These are phyloP conservation scores for Herpailurus yagouaroundi DNA, from an alignment of 2,113 vertebrate species.

Conservation along the genomic window DNA sequence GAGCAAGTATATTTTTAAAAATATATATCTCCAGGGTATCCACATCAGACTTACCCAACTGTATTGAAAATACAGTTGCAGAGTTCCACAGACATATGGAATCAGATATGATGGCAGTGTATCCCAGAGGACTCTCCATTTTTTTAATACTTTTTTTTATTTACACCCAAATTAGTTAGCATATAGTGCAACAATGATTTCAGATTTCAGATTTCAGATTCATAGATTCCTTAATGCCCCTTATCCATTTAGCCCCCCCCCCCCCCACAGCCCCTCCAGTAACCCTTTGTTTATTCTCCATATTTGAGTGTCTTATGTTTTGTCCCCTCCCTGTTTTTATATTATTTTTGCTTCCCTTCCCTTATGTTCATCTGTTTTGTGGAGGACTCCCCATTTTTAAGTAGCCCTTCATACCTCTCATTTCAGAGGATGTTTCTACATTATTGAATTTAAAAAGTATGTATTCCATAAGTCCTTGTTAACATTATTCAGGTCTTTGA, in stretches of 20 bases:
- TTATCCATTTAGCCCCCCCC: too few species aligned
- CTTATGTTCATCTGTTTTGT: too few species aligned
- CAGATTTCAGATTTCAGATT: too few species aligned
- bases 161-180: too few species aligned
- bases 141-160: background rate
- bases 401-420: background rate
- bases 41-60: background rate
- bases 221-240: too few species aligned
- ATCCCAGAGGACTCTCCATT: background rate
- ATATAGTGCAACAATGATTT: too few species aligned
- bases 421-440: background rate
- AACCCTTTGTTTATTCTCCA: too few species aligned
- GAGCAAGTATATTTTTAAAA: background rate
- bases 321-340: too few species aligned
- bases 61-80: background rate
- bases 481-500: background rate
- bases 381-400: background rate
- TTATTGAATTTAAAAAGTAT: background rate
- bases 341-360: too few species aligned
- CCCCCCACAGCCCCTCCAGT: too few species aligned
- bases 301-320: too few species aligned
- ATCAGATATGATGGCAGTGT: background rate
- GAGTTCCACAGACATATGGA: background rate
- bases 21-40: background rate
- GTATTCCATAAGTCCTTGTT: background rate